phyloP scores from a whole-genome alignment of 2,888 invertebrate species.

The Cerceris ruficornis region DNA sequence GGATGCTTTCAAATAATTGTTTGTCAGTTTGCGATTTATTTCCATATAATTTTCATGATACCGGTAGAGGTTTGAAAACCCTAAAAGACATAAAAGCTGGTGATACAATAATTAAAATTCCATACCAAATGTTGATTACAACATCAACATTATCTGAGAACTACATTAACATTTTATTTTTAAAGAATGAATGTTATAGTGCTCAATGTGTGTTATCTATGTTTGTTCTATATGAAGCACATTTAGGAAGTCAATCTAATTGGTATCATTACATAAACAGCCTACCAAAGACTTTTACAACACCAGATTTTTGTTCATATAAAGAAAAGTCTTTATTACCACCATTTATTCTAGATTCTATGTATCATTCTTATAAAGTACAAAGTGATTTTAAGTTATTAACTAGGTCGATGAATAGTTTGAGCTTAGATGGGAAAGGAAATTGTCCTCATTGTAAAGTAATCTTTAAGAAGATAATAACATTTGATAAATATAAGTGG shows the following conservation, averaged over 20 bases:
- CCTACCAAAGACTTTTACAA: conserved; percentile 86
- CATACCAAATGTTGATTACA: conserved; percentile 82
- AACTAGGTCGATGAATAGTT: conserved; percentile 55
- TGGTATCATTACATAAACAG: conserved; percentile 87
- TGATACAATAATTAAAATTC: conserved; percentile 83
- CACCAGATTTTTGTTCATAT: conserved; percentile 87
- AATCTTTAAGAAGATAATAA: conserved; percentile 82
- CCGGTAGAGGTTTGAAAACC: conserved; percentile 89
- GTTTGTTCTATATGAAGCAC: conserved; percentile 88
- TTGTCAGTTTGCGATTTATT: conserved; percentile 63
- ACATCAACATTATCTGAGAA: conserved; percentile 78
- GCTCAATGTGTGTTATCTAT: conserved; percentile 89
- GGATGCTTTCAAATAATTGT: conserved; percentile 71
- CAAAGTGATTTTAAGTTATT: conserved; percentile 64
- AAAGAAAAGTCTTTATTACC: conserved; percentile 85
- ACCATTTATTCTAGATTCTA: conserved; percentile 82
- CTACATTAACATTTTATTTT: conserved; percentile 66
- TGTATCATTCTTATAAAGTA: conserved; percentile 57
- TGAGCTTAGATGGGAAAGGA: conserved; percentile 39
- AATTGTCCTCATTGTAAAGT: conserved; percentile 81
- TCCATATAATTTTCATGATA: conserved; percentile 83
- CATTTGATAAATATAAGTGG: conserved; percentile 86
- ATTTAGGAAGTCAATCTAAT: conserved; percentile 83
- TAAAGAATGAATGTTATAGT: conserved; percentile 59
- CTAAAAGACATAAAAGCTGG: conserved; percentile 77